Evolutionary conservation across 2,888 invertebrate species (phyloP).

Genomic region (Epiblema foenella): DNA sequence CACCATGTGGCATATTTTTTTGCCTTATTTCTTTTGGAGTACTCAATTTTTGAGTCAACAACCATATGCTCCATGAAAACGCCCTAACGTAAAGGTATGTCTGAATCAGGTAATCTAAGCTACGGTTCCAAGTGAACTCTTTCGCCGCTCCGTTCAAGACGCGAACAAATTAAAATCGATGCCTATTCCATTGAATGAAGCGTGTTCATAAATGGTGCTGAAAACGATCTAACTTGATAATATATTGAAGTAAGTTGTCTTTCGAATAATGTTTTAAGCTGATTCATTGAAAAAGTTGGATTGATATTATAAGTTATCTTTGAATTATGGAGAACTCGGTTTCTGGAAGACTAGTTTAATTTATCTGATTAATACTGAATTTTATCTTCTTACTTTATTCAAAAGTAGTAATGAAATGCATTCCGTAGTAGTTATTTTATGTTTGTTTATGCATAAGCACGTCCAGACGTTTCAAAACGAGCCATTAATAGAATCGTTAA

Average conservation of each 20-base stretch:
- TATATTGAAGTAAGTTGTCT: slow-evolving; percentile 55
- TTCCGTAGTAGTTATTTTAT: slow-evolving; percentile 17
- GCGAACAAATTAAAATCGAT: slow-evolving; percentile 62
- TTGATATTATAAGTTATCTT: slow-evolving; percentile 34
- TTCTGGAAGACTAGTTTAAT: slow-evolving; percentile 10
- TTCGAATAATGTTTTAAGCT: slow-evolving; percentile 33
- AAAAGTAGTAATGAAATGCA: no score
- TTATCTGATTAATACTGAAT: slow-evolving; percentile 1
- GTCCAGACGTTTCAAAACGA: slow-evolving; percentile 4
- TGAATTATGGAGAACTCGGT: background rate
- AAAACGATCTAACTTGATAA: slow-evolving; percentile 64
- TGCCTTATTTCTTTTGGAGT: no score
- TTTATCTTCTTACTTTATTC: no score
- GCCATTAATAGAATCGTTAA: slow-evolving; percentile 13
- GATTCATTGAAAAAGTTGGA: slow-evolving; percentile 43
- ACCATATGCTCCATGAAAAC: background rate
- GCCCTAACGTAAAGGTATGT: background rate
- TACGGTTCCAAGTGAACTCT: slow-evolving; percentile 11
- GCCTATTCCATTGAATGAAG: slow-evolving; percentile 53
- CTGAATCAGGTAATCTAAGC: background rate
- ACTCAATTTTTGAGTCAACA: no score
- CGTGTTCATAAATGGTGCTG: slow-evolving; percentile 61
- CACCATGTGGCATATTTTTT: no score
- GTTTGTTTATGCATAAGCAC: slow-evolving; percentile 4
- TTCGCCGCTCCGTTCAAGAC: slow-evolving; percentile 40